phyloP scores from a whole-genome alignment of 2,113 vertebrate genomes.

The Micronycteris hirsuta region DNA sequence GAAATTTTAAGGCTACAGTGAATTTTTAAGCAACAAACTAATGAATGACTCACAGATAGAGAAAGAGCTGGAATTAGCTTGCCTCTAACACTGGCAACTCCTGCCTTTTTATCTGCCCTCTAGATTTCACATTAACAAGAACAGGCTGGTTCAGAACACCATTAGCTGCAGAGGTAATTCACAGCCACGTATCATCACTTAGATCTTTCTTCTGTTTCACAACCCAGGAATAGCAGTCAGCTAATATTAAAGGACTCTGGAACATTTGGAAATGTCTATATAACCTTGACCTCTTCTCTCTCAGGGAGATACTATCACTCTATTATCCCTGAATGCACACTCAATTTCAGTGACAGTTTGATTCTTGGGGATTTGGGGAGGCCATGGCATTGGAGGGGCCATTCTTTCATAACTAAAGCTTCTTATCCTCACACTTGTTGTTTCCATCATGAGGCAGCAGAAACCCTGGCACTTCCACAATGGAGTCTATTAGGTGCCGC shows the following conservation, averaged over 20 bases:
- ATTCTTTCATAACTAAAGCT: conserved; percentile 11
- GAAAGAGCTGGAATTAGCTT: conserved; percentile 21
- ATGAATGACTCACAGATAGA: background rate
- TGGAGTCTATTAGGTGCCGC: background rate
- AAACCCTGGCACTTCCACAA: background rate
- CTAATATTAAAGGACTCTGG: conserved; percentile 54
- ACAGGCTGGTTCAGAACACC: conserved; percentile 30
- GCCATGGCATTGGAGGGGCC: background rate
- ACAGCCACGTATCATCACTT: background rate
- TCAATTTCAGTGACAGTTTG: conserved; percentile 44
- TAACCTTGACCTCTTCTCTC: conserved; percentile 51
- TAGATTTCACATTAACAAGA: background rate
- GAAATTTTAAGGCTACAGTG: background rate
- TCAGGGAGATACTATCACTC: conserved; percentile 39
- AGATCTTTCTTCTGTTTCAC: conserved; percentile 51
- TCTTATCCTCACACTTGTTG: background rate
- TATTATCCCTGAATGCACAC: conserved; percentile 18
- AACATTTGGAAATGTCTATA: conserved; percentile 65
- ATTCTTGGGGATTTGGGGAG: background rate
- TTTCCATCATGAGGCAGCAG: background rate
- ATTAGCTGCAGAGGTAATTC: background rate
- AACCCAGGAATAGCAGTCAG: conserved; percentile 34
- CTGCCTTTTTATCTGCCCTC: background rate
- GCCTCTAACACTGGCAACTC: background rate
- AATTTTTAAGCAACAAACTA: conserved; percentile 37